phyloP scores from a whole-genome alignment of 2,797 vertebrate genomes.

The Champsocephalus esox region DNA sequence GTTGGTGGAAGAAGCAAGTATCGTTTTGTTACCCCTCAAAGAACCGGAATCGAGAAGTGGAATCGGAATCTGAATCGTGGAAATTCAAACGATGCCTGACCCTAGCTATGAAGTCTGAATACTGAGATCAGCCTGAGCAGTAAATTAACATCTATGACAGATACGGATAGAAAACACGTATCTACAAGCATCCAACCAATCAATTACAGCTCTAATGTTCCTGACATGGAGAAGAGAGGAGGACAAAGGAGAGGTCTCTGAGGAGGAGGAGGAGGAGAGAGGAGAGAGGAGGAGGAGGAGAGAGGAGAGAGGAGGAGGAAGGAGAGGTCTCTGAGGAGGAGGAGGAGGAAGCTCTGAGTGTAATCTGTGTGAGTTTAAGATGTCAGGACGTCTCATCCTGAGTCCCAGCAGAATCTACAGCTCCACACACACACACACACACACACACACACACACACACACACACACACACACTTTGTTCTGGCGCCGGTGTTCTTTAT shows the following conservation, averaged over 20 bases:
- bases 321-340: conserved; percentile 63
- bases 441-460: no score
- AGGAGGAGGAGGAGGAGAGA: conserved; percentile 44
- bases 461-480: conserved; percentile 45
- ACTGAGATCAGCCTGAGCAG: no score
- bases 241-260: conserved; percentile 64
- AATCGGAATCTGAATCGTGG: no score
- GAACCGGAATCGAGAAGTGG: no score
- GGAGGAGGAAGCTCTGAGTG: conserved; percentile 62
- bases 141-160: no score
- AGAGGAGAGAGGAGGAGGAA: conserved; percentile 47
- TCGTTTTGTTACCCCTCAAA: no score
- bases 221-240: conserved; percentile 20
- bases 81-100: no score
- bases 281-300: conserved; percentile 44
- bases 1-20: no score
- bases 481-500: conserved; percentile 77
- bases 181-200: no score
- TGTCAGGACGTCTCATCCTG: conserved; percentile 81
- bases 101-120: no score
- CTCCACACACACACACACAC: conserved; percentile 56
- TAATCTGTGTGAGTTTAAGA: conserved; percentile 81
- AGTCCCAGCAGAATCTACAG: conserved; percentile 79
- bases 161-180: no score
- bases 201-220: no score